Base-by-base conservation (phyloP, 2,797 vertebrate species). In the Erethizon dorsatum region DNA sequence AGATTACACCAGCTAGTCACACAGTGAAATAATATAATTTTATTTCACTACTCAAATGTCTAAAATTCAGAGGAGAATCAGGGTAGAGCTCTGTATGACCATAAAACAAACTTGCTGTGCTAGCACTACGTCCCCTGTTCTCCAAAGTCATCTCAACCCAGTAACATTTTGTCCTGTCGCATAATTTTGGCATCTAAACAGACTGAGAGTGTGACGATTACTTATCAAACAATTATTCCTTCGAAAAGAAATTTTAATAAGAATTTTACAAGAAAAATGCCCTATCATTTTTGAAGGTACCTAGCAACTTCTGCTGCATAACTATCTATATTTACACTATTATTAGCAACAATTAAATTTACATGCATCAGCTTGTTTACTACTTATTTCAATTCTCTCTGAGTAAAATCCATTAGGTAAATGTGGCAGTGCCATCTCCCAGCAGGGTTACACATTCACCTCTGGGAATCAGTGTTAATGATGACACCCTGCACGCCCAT, bases 1-100 rank as follows among this genome's bases (percentile, higher is more conserved):
- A 90, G 89, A 95, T 95, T 75, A 78, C n/a, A 71, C 59, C 56
- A 90, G 20, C 47, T 67, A 94, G 67, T 91, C 77, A 93, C 5
- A 83, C 10, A 83, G 52, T 41, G 45, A 93, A 91, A 94, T 73
- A 88, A 71, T 78, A 31, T 41, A 41, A n/a, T 54, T 84, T 82
- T 73, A 12, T 61, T 84, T 94, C 33, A 24, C 50, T 33, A 85
- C 12, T 26, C 13, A 89, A 24, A 83, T 75, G 24, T 85, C 89
- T 85, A 41, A n/a, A 59, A 24, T 85, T 69, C 24, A 59, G n/a
- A 54, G 15, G 7, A 80, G 15, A 88, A 47, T 22, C 59, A 65
- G 57, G 15, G 14, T 1, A 75, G 69, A 80, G 33, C 33, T 90
- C 57, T 89, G 2, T 28, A 14, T 6, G 28, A 50, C 20, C 65